A percentile compares a stretch with the other conserved stretches of the same genome.
These are phyloP conservation scores for Callionymus lyra DNA, from an alignment of 2,113 vertebrate species.

Conservation along the genomic window DNA sequence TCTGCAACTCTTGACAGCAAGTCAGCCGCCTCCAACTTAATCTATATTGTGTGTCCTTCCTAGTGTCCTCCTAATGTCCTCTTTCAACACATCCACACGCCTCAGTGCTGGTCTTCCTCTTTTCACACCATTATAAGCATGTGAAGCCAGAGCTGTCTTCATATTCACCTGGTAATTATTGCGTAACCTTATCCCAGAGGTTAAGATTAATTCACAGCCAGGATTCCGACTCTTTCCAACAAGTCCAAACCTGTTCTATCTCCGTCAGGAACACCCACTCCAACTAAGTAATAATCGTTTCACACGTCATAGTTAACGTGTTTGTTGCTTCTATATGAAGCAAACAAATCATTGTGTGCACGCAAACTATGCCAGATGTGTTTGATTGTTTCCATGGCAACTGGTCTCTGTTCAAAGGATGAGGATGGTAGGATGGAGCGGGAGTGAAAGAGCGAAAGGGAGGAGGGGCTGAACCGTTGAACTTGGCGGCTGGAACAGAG, in stretches of 20 bases:
- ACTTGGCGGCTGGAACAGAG: constrained; percentile 49
- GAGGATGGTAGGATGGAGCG: constrained; percentile 31
- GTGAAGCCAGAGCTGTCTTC: too few relatives aligned
- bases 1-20: too few relatives aligned
- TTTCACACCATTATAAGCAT: too few relatives aligned
- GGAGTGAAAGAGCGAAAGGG: constrained; percentile 4
- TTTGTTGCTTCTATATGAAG: not conserved
- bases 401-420: constrained; percentile 46
- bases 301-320: constrained; percentile 4
- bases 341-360: constrained; percentile 5
- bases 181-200: not conserved
- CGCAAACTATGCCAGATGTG: constrained; percentile 60
- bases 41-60: too few relatives aligned
- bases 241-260: constrained; percentile 30
- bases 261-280: constrained; percentile 28
- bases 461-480: constrained; percentile 36
- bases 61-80: too few relatives aligned
- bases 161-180: too few relatives aligned
- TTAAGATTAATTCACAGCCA: constrained; percentile 27
- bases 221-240: constrained; percentile 29
- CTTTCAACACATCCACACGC: too few relatives aligned
- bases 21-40: too few relatives aligned
- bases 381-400: constrained; percentile 66
- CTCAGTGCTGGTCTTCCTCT: too few relatives aligned
- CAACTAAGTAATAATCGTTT: too few relatives aligned